Base-by-base conservation (phyloP, 1,140 invertebrate genomes). In the Zaprionus capensis region DNA sequence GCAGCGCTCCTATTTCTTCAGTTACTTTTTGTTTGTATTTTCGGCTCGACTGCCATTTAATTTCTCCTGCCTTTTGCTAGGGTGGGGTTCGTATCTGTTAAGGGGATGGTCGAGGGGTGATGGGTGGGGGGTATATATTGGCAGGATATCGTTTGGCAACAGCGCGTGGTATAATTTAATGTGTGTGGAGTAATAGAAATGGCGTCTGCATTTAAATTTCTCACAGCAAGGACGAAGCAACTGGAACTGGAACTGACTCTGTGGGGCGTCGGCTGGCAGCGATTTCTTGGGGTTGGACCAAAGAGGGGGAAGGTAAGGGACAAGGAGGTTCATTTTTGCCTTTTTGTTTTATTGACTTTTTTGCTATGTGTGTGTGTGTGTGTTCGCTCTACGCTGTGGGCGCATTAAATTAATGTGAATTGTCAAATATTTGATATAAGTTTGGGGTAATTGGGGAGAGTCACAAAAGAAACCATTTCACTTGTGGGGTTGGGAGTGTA, bases 191-290 rank as follows among this genome's bases (percentile, higher is more conserved):
- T 83, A 87, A 87, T 87, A 87, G 84, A 87, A 87, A 87, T 87
- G 84, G 84, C 84, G 84, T 87, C 84, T 88, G 81, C 84, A 84
- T 84, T 88, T 90, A 88, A 87, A 87, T 87, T 88, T 76, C n/a
- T 46, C 64, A 71, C 75, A 70, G 70, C 83, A 82, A 80, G 77
- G 76, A 77, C 80, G 83, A 70, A 34, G 9, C 9, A 11, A 34
- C 31, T 34, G 31, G 31, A 78, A 69, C 67, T 71, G 38, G 51
- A 64, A 71, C 44, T 49, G 61, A 76, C 61, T 71, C 61, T 71
- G 24, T 71, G 24, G 55, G 59, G 73, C 59, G 67, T 64, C 59
- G 73, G 12, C 71, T 51, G 38, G 26, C 41, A 12, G 41, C n/a
- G 20, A 58, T 38, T 17, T 22, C 2, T 7, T 17, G 5, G 9